phyloP scores from a whole-genome alignment of 2,113 vertebrate species.

The Excalfactoria chinensis region DNA sequence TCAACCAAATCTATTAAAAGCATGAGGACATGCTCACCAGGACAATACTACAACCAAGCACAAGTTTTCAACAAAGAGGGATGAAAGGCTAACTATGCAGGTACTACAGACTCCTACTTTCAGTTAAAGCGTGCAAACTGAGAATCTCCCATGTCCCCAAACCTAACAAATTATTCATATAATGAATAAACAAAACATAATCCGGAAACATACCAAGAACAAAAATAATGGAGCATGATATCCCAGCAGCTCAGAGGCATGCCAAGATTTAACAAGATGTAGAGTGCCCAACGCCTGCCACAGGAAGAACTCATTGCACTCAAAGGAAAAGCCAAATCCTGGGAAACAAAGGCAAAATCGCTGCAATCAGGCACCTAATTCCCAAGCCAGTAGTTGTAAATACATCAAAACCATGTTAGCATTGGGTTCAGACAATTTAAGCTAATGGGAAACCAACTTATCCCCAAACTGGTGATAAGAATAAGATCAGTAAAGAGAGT shows the following conservation, averaged over 20 bases:
- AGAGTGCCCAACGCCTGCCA: background rate
- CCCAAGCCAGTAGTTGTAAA: background rate
- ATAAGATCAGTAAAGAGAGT: background rate
- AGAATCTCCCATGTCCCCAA: background rate
- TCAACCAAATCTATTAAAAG: conserved; percentile 10
- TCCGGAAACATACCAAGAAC: background rate
- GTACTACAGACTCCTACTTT: background rate
- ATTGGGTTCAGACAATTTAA: background rate
- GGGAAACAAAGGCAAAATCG: background rate
- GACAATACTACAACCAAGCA: background rate
- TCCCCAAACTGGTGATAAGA: background rate
- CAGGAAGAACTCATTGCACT: background rate
- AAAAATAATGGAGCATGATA: background rate
- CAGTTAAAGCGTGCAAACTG: background rate
- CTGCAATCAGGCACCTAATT: background rate
- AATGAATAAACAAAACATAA: background rate
- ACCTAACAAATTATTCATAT: background rate
- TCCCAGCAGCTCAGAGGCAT: background rate
- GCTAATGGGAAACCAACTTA: background rate
- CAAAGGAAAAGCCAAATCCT: background rate
- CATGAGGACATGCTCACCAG: background rate
- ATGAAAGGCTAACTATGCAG: background rate
- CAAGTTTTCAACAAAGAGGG: background rate
- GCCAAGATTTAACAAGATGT: background rate
- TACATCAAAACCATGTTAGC: background rate